Conservation (phyloP, 2,113 vertebrate species). For the Chiloscyllium plagiosum region DNA sequence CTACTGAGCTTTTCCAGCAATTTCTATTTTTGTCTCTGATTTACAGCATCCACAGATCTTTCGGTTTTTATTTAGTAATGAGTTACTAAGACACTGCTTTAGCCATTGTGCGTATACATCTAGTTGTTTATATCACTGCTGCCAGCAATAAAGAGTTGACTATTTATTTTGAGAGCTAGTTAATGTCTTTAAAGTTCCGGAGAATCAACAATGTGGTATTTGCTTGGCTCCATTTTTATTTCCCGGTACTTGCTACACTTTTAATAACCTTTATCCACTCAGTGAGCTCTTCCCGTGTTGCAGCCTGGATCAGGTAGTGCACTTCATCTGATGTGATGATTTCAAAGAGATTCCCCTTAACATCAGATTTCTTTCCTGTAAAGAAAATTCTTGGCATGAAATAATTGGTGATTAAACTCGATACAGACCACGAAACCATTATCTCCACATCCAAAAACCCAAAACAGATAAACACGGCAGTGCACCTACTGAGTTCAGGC, state of each 20-base stretch:
- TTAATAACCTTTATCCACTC: constrained; percentile 94
- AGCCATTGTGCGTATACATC: background rate
- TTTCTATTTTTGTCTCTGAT: too few species aligned
- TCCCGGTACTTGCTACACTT: constrained; percentile 73
- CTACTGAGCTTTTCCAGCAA: too few species aligned
- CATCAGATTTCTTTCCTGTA: constrained; percentile 73
- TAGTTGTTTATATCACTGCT: background rate
- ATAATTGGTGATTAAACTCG: background rate
- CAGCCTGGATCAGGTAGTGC: constrained; percentile 86
- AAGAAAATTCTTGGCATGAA: background rate
- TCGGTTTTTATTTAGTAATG: too few species aligned
- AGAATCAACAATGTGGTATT: background rate
- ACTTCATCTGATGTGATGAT: constrained; percentile 90
- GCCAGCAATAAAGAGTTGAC: background rate
- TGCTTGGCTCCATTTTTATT: constrained; percentile 54
- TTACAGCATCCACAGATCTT: too few species aligned
- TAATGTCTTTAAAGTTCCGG: background rate
- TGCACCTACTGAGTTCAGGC: too few species aligned
- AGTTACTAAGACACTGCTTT: background rate
- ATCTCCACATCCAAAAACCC: too few species aligned
- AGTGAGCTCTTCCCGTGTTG: constrained; percentile 72
- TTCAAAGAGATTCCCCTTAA: constrained; percentile 86
- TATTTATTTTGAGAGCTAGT: background rate
- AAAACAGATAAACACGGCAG: too few species aligned
- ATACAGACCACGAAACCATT: too few species aligned